phyloP scores from a whole-genome alignment of 1,140 invertebrate genomes.

The Drosophila bocki region DNA sequence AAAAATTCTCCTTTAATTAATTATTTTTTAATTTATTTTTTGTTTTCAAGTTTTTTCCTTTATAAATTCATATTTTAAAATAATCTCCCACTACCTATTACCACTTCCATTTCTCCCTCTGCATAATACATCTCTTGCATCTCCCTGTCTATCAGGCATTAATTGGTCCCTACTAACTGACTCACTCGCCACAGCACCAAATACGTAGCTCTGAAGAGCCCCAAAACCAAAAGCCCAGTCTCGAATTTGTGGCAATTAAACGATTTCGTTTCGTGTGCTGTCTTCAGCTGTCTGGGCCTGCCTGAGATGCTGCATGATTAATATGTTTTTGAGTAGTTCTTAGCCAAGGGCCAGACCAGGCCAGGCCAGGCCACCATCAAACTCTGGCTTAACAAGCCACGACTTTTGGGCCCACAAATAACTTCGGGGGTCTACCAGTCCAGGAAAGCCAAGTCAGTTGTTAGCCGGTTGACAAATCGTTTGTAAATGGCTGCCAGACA shows the following conservation, averaged over 20 bases:
- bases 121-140: slow-evolving; percentile 14
- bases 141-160: slow-evolving; percentile 40
- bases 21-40: too few relatives aligned
- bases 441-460: slow-evolving; percentile 35
- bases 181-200: slow-evolving; percentile 34
- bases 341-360: slow-evolving; percentile 62
- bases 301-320: slow-evolving; percentile 68
- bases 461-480: slow-evolving; percentile 73
- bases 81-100: too few relatives aligned
- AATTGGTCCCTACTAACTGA: slow-evolving; percentile 59
- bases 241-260: slow-evolving; percentile 68
- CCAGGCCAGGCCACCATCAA: slow-evolving; percentile 26
- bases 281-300: slow-evolving; percentile 47
- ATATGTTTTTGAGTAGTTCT: slow-evolving; percentile 82
- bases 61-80: too few relatives aligned
- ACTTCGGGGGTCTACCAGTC: background rate
- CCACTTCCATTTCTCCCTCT: slow-evolving; percentile 10
- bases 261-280: slow-evolving; percentile 63
- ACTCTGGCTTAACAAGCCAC: slow-evolving; percentile 48
- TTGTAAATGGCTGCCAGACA: slow-evolving; percentile 77
- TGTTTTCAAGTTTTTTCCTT: too few relatives aligned
- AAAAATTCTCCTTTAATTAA: too few relatives aligned
- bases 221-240: slow-evolving; percentile 4
- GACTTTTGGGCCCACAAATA: slow-evolving; percentile 29
- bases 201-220: too few relatives aligned